Evolutionary conservation across 2,888 invertebrate genomes (phyloP), one percentile per base, ranked within the genome.

Genomic region (Acleris laterana): DNA sequence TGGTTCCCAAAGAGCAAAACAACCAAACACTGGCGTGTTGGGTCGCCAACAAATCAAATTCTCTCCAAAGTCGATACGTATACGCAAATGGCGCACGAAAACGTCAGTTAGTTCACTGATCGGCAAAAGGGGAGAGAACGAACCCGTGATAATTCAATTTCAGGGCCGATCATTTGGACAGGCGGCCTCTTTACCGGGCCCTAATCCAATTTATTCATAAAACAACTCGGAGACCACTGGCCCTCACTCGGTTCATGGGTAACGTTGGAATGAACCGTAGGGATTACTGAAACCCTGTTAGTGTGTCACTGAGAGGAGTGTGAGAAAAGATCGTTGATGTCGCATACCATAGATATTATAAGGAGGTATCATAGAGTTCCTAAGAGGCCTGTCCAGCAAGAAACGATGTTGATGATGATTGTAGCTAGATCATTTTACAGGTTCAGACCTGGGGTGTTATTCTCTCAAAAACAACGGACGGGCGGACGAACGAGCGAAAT

Each of bases 121-220:
- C 69, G 75, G 68, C 70, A 52, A 70, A 74, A 75, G 72, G 74
- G 69, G 72, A 60, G 75, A 78, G 73, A 13, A 68, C 72, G 74
- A 75, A 71, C 70, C 75, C 81, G 77, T 77, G 82, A 83, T 87
- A 85, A 88, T 87, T 87, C 81, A 85, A 87, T 87, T 89, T 84
- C 80, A 77, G 79, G 76, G 68, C 71, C 78, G 80, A 84, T 84
- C 82, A 83, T 78, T 81, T 79, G 77, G 77, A 70, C 77, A 73
- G 75, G 73, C 70, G 75, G 72, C 55, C 71, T 70, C 74, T 72
- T 71, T 38, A 75, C 74, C 73, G 68, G 72, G 69, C 76, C 73
- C 38, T 59, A 48, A 57, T 65, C 69, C 77, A 77, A 83, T 84
- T 80, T 81, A 79, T 82, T 79, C 79, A 81, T 81, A 85, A 80